These are phyloP conservation scores for Antheraea pernyi DNA, from an alignment of 1,140 invertebrate genomes.

Conservation along the genomic window DNA sequence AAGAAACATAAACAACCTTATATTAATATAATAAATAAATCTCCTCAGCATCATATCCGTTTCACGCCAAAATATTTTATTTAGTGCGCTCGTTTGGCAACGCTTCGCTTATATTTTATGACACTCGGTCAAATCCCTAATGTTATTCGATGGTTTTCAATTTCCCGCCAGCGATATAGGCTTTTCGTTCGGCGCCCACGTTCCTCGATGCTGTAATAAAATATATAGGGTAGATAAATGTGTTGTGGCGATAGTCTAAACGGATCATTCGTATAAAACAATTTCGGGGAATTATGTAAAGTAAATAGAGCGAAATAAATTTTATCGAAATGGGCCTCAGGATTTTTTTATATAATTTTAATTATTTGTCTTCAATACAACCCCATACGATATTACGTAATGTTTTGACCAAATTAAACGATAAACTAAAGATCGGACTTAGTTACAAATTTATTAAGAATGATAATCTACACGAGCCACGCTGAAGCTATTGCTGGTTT, in stretches of 20 bases:
- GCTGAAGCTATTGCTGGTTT: too few species aligned
- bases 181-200: slow-evolving; percentile 20
- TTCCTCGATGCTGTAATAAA: slow-evolving; percentile 5
- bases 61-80: slow-evolving; percentile 44
- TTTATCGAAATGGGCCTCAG: too few species aligned
- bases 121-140: slow-evolving; percentile 50
- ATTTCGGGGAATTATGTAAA: neutral
- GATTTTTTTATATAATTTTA: too few species aligned
- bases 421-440: too few species aligned
- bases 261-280: neutral
- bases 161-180: slow-evolving; percentile 45
- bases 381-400: too few species aligned
- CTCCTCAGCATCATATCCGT: slow-evolving; percentile 24
- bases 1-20: neutral
- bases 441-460: too few species aligned
- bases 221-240: slow-evolving; percentile 10
- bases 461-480: too few species aligned
- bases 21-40: slow-evolving; percentile 34
- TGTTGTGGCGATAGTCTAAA: neutral
- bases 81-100: slow-evolving; percentile 30
- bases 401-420: too few species aligned
- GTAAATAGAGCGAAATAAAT: too few species aligned
- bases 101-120: slow-evolving; percentile 49
- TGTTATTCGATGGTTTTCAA: slow-evolving; percentile 60
- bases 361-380: too few species aligned